phyloP scores from a whole-genome alignment of 1,140 invertebrate species.

The Euwallacea similis region DNA sequence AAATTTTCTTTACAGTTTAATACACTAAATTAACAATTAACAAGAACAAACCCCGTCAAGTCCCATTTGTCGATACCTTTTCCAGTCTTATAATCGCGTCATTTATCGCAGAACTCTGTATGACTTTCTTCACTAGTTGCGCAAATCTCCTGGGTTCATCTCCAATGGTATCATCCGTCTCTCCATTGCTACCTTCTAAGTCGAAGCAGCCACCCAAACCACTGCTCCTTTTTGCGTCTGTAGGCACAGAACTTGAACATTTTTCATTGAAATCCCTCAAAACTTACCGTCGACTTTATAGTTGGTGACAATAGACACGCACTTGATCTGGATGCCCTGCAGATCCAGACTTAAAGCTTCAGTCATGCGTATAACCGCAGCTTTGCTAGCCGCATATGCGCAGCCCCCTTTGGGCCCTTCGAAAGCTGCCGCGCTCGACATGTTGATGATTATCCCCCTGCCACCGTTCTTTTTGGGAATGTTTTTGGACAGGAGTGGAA shows the following conservation, averaged over 20 bases:
- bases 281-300: neutral
- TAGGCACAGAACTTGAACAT: neutral
- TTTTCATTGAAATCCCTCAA: neutral
- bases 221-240: neutral
- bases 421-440: slow-evolving; percentile 21
- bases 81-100: too few species aligned
- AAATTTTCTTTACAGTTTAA: too few species aligned
- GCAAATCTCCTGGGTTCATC: slow-evolving; percentile 27
- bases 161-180: neutral
- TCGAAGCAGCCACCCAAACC: slow-evolving; percentile 3
- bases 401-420: neutral
- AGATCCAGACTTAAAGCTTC: slow-evolving; percentile 19
- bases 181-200: neutral
- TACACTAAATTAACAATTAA: too few species aligned
- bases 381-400: slow-evolving; percentile 34
- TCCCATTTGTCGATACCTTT: too few species aligned
- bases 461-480: slow-evolving; percentile 18
- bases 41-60: too few species aligned
- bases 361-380: slow-evolving; percentile 25
- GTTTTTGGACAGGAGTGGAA: slow-evolving; percentile 19
- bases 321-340: slow-evolving; percentile 12
- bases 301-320: slow-evolving; percentile 22
- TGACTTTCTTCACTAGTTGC: slow-evolving; percentile 17
- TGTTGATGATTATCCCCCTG: slow-evolving; percentile 31
- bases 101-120: neutral